phyloP scores from a whole-genome alignment of 2,797 vertebrate genomes.

The Fundulus diaphanus region DNA sequence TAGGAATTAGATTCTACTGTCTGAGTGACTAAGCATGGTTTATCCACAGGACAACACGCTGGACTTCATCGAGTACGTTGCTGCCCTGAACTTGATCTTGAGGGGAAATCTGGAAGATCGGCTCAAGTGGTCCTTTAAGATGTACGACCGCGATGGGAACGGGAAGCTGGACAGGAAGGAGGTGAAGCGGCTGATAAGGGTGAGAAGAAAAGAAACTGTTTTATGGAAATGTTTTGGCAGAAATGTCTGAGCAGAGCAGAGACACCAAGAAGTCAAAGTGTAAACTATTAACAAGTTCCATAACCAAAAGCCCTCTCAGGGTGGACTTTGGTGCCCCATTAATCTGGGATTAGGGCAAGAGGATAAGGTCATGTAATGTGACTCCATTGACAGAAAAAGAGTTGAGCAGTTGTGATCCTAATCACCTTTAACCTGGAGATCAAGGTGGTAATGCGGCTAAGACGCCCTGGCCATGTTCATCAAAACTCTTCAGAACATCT shows the following conservation, averaged over 20 bases:
- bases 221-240: no score
- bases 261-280: not conserved
- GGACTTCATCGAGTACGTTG: conserved; percentile 79
- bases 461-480: not conserved
- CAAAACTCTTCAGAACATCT: not conserved
- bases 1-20: not conserved
- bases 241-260: not conserved
- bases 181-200: conserved; percentile 66
- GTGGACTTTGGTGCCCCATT: conserved; percentile 8
- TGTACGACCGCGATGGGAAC: conserved; percentile 80
- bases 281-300: conserved; percentile 18
- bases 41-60: conserved; percentile 72
- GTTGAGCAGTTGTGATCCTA: not conserved
- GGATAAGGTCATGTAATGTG: not conserved
- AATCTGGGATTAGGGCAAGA: conserved; percentile 8
- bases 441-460: not conserved
- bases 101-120: conserved; percentile 78
- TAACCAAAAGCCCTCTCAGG: conserved; percentile 36
- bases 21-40: not conserved
- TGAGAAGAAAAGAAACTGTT: no score
- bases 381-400: not conserved
- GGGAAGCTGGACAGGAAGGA: conserved; percentile 75
- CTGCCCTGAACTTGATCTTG: conserved; percentile 74
- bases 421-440: not conserved
- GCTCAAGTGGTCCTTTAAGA: conserved; percentile 82